These are phyloP conservation scores for Eristalinus sepulchralis DNA, from an alignment of 2,888 invertebrate species.

Conservation along the genomic window DNA sequence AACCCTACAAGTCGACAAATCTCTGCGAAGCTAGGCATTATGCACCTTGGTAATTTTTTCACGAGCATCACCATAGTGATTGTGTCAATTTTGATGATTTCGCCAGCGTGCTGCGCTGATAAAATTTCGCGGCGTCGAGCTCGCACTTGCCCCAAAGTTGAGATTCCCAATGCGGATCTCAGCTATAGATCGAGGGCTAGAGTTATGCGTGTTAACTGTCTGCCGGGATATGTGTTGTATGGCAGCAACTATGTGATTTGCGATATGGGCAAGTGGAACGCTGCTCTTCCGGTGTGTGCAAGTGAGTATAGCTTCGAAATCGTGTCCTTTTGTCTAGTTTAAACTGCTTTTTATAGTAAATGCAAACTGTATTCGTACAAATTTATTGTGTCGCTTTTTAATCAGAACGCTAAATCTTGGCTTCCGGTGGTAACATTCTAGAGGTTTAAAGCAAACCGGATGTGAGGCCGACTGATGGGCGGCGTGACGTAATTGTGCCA, in stretches of 20 bases:
- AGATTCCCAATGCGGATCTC: not conserved
- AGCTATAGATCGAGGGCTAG: constrained; percentile 9
- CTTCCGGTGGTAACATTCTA: not conserved
- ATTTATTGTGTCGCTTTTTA: not conserved
- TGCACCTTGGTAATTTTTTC: not conserved
- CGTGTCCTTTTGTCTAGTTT: not conserved
- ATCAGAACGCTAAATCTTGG: not conserved
- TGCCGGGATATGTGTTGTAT: constrained; percentile 68
- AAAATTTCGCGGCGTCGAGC: not conserved
- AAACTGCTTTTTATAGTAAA: no score
- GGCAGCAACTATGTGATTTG: constrained; percentile 75
- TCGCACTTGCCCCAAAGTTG: not conserved
- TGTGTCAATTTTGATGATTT: not conserved
- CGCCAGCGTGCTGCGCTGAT: not conserved
- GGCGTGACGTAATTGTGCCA: not conserved
- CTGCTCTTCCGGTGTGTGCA: constrained; percentile 86
- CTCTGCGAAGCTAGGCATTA: not conserved
- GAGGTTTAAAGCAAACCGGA: not conserved
- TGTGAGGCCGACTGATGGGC: not conserved
- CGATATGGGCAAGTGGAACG: constrained; percentile 86
- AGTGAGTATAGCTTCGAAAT: constrained; percentile 83
- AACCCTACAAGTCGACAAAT: not conserved
- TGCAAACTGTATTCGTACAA: not conserved
- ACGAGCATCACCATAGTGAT: not conserved
- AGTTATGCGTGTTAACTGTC: constrained; percentile 72